Conservation (phyloP, 2,113 vertebrate species). For the Seriola aureovittata region DNA sequence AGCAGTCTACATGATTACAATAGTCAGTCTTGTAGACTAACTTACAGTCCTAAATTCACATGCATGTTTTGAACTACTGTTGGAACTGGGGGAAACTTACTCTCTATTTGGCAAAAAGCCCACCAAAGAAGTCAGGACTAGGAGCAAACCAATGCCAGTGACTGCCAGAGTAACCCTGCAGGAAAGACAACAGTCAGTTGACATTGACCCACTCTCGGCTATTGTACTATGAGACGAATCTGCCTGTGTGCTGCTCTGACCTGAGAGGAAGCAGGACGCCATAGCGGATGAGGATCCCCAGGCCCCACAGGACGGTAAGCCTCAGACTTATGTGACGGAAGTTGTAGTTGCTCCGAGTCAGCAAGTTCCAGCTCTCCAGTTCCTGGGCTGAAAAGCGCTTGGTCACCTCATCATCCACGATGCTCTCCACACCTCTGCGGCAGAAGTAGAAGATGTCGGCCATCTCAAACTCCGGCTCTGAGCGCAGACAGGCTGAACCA, state of each 20-base stretch:
- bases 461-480: slow-evolving; percentile 88
- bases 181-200: slow-evolving; percentile 12
- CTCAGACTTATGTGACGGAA: slow-evolving; percentile 92
- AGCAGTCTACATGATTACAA: background rate
- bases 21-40: background rate
- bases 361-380: slow-evolving; percentile 93
- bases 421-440: slow-evolving; percentile 93
- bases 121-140: slow-evolving; percentile 89
- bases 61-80: background rate
- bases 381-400: slow-evolving; percentile 93
- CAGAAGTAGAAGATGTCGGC: slow-evolving; percentile 94
- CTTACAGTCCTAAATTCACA: background rate
- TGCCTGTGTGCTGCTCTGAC: slow-evolving; percentile 73
- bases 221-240: background rate
- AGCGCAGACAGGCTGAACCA: slow-evolving; percentile 69
- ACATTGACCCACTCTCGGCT: background rate
- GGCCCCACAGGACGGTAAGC: slow-evolving; percentile 90
- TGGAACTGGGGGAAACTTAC: slow-evolving; percentile 35
- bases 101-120: slow-evolving; percentile 88
- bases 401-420: slow-evolving; percentile 96
- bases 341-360: slow-evolving; percentile 94
- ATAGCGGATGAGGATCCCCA: slow-evolving; percentile 91
- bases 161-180: slow-evolving; percentile 91
- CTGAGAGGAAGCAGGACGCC: slow-evolving; percentile 92
- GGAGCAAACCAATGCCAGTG: slow-evolving; percentile 90